Conservation (phyloP, 2,113 vertebrate genomes). For the Clinocottus analis region DNA sequence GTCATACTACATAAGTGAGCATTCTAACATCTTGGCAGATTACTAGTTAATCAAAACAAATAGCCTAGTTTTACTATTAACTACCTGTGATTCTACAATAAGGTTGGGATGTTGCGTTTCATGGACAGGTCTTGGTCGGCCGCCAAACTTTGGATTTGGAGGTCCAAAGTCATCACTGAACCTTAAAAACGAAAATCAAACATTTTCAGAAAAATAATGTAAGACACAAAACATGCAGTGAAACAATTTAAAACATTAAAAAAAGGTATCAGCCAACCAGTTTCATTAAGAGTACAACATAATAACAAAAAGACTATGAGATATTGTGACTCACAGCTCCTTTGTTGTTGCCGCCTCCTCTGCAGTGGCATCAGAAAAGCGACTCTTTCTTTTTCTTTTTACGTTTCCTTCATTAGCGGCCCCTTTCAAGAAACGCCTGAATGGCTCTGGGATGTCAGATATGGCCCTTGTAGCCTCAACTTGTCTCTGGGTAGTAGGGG, state of each 20-base stretch:
- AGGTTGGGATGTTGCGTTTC: conserved; percentile 30
- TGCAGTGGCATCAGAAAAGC: conserved; percentile 79
- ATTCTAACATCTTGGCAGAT: neutral
- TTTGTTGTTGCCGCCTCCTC: conserved; percentile 69
- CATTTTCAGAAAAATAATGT: neutral
- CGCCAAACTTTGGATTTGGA: conserved; percentile 31
- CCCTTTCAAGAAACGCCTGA: conserved; percentile 72
- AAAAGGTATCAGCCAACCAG: neutral
- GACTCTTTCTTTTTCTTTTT: conserved; percentile 76
- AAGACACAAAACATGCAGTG: neutral
- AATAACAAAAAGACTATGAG: neutral
- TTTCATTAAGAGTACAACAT: neutral
- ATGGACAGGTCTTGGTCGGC: neutral
- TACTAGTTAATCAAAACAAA: conserved; percentile 3
- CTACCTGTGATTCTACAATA: conserved; percentile 56
- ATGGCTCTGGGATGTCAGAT: conserved; percentile 76
- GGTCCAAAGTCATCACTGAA: conserved; percentile 24
- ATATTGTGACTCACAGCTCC: conserved; percentile 59
- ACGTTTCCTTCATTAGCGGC: neutral
- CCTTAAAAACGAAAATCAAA: conserved; percentile 43
- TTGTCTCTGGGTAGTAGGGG: conserved; percentile 25
- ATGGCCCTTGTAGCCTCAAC: conserved; percentile 40
- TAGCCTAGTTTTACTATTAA: neutral
- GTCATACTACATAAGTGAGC: neutral
- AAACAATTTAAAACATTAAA: neutral